Percentiles rank a stretch among this genome's conserved stretches.
Conservation (phyloP, 1,140 invertebrate species). For the Philaenus spumarius region DNA sequence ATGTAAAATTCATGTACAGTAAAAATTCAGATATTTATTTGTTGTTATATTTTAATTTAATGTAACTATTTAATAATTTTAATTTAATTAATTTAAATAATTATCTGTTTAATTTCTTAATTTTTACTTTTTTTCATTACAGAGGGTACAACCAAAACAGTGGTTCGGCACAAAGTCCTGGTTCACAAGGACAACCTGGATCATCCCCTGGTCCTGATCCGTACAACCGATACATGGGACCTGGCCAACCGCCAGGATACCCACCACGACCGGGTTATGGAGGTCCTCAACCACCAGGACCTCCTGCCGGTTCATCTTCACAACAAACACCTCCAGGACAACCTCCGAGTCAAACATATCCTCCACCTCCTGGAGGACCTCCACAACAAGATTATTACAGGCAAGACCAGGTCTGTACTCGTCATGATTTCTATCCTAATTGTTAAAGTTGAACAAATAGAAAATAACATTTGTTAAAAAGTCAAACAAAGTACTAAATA, state of each 20-base stretch:
- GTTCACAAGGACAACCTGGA: constrained; percentile 24
- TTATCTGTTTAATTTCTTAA: too few relatives aligned
- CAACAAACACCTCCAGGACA: constrained; percentile 21
- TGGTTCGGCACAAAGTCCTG: constrained; percentile 15
- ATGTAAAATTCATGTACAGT: too few relatives aligned
- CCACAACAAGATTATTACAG: constrained; percentile 59
- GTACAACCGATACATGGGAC: constrained; percentile 27
- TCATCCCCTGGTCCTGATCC: constrained; percentile 24
- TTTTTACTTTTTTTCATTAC: too few relatives aligned
- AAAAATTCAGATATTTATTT: too few relatives aligned
- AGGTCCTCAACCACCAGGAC: background rate
- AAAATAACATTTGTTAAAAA: background rate
- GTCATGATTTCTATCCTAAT: background rate
- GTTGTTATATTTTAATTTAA: too few relatives aligned
- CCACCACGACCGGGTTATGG: constrained; percentile 24
- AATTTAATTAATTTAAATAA: background rate
- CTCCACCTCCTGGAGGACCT: constrained; percentile 37
- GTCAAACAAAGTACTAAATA: background rate
- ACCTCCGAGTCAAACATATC: constrained; percentile 22
- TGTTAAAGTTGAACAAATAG: background rate
- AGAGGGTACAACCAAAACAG: constrained; percentile 27
- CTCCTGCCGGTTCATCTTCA: constrained; percentile 16
- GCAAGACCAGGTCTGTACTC: constrained; percentile 44
- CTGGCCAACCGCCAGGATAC: constrained; percentile 22
- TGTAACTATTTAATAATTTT: background rate